Evolutionary conservation across 2,797 vertebrate genomes (phyloP), one percentile per base, ranked within the genome.

Genomic region (Eleutherodactylus coqui): DNA sequence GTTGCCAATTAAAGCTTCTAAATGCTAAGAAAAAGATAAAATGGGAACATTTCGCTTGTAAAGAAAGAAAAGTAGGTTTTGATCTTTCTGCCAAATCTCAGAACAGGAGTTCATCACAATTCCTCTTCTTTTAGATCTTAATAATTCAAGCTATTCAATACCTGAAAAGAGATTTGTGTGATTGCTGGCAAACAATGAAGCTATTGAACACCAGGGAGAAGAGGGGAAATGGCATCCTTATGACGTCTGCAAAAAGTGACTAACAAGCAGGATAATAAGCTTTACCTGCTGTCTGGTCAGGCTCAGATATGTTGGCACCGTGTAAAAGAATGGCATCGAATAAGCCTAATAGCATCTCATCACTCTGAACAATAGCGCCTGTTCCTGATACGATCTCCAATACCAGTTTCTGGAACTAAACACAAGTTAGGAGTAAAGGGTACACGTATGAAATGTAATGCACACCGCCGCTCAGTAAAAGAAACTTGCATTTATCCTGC

Each of bases 331-430:
- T 80, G 21, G 89, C 89, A 51, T 91, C 55, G 76, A 96, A 95
- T 27, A 94, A 89, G n/a, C 90, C 85, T 76, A 90, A 89, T 0
- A 95, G 91, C 72, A 95, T 93, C 27, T 91, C 93, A 79, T 88
- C 81, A 2, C 90, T 86, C 73, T 88, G 69, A 69, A 88, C 89
- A 87, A 88, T 55, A 69, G 87, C 87, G 0, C 21, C 13, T 64
- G 88, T 88, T 77, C 85, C 89, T 77, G 86, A 89, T 79, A 91
- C 91, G 87, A 90, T 89, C 87, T 93, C 94, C 43, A 93, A 91
- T 88, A 95, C 83, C 29, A 3, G 88, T 86, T 91, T 89, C 11
- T 93, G 94, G 88, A 95, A 95, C 95, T 95, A 55, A 27, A 41
- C 29, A 80, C 51, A 75, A 62, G 67, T 36, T 7, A 60, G 38